Evolutionary conservation across 1,140 invertebrate genomes (phyloP), one percentile per base, ranked within the genome.

Genomic region (Dendroctonus ponderosae): DNA sequence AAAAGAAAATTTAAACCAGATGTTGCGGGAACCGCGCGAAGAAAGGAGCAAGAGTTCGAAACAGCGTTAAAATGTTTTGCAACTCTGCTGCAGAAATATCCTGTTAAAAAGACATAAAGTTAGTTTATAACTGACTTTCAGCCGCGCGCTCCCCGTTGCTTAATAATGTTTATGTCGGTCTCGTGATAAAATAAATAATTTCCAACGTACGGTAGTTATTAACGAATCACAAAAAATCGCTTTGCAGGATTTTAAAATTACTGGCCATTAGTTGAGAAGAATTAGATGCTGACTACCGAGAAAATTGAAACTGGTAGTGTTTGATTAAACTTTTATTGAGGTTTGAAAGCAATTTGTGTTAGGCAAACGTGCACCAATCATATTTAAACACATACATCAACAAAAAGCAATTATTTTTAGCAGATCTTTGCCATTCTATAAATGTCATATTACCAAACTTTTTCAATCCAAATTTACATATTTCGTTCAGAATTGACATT

Each of bases 91-190:
- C 56, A 58, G 56, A 58, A 58, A 58, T 58, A 58, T 58, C 56
- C 56, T 58, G 56, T 58, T 58, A 58, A 58, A 58, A 58, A 58
- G 56, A 44, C 56, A 58, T 58, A 58, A 58, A 58, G 41, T 58
- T 58, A 58, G 56, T 58, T 58, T 58, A 58, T 58, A 58, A 58
- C 56, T 58, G 56, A 58, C 41, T 58, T 37, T 43, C 42, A 44
- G 56, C 42, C 8, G 40, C 38, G 56, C 56, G 56, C 56, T 58
- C 56, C 42, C 56, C 56, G 56, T 58, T 58, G 56, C 56, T 58
- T 58, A 58, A 58, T 58, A 58, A 58, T 46, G 56, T 58, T 58
- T 58, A 58, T 58, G 56, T 15, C 42, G 7, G 40, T 38, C 15
- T 26, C 56, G 40, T 26, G 56, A 58, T 58, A 58, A 58, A 58